Evolutionary conservation across 1,140 invertebrate genomes (phyloP), one percentile per base, ranked within the genome.

Genomic region (Drosophila seguyi): DNA sequence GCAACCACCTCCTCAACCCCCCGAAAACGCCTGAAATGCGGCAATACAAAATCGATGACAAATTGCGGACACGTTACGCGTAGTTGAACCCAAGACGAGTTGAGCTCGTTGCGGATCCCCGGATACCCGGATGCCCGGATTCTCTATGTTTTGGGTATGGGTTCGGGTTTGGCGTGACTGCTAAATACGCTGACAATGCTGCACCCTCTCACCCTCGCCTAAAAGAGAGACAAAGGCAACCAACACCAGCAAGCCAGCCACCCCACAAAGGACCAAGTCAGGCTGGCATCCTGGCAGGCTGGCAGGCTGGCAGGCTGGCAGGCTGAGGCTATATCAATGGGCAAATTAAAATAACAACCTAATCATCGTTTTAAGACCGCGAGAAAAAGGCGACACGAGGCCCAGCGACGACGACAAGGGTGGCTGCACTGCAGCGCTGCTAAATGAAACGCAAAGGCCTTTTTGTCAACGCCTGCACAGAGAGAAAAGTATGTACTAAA

Each of bases 291-390:
- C n/a, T n/a, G n/a, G n/a, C n/a, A n/a, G n/a, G n/a, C n/a, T n/a
- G n/a, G 62, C 56, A 36, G 34, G 13, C 22, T 8, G 44, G 56
- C 58, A 39, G 42, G 22, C 18, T 18, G 45, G 50, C 47, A 31
- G 31, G 53, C 39, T 48, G 25, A 60, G 84, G 87, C 87, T 84
- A 92, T 92, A 92, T 92, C 91, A 92, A 92, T 92, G 91, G 90
- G 91, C 91, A 92, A 92, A 92, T 92, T 92, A 92, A 92, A 92
- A 92, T 92, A 92, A 92, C 91, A 92, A 92, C 91, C 91, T 92
- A 92, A 92, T 92, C 91, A 92, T 92, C 91, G 91, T 92, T 92
- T 92, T 92, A 92, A 92, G 91, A 92, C 91, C 91, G 79, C 86
- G 85, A 90, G 86, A 79, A 90, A 90, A 90, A 90, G 85, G 77